These are phyloP conservation scores for Aix galericulata DNA, from an alignment of 2,113 vertebrate species.

Conservation along the genomic window DNA sequence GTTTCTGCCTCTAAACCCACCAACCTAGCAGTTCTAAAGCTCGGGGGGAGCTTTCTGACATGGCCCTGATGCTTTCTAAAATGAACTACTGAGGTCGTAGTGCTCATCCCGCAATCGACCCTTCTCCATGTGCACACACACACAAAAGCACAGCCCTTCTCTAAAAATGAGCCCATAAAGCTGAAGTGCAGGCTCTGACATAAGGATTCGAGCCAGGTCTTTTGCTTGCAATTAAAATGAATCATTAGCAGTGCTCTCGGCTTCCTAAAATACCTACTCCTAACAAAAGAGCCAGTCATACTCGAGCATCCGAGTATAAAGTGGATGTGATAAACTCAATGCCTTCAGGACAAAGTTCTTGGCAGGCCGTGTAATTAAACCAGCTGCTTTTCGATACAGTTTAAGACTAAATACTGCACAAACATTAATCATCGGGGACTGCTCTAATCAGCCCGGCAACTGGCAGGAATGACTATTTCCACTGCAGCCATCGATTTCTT, in stretches of 20 bases:
- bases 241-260: neutral
- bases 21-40: neutral
- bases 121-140: neutral
- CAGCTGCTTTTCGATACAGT: conserved; percentile 57
- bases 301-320: conserved; percentile 29
- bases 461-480: neutral
- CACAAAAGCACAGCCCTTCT: neutral
- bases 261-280: conserved; percentile 37
- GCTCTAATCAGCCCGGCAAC: conserved; percentile 22
- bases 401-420: conserved; percentile 54
- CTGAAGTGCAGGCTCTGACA: neutral
- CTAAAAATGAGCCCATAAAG: neutral
- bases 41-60: neutral
- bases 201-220: neutral
- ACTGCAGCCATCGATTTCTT: conserved; percentile 13
- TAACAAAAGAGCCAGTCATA: conserved; percentile 43
- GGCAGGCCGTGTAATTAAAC: conserved; percentile 33
- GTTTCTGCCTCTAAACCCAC: neutral
- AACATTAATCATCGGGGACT: conserved; percentile 57
- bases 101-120: neutral
- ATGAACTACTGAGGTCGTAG: neutral
- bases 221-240: conserved; percentile 8
- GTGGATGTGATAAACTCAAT: conserved; percentile 44
- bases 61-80: neutral
- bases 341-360: conserved; percentile 62